A percentile compares a stretch with the other conserved stretches of the same genome.
Evolutionary conservation across 2,797 vertebrate species (phyloP).

Genomic region (Botia kubotai): DNA sequence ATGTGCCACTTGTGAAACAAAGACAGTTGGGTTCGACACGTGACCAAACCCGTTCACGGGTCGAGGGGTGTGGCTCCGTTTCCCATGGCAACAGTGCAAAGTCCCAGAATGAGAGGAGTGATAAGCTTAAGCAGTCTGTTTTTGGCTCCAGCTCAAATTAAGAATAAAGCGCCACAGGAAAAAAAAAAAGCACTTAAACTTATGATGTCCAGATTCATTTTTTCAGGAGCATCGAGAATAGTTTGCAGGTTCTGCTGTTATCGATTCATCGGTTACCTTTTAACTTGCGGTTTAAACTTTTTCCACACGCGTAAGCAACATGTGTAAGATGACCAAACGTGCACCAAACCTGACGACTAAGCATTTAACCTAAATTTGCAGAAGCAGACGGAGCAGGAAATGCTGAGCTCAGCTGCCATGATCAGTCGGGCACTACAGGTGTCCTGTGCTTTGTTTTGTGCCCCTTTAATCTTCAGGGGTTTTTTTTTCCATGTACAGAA

Average conservation of each 20-base stretch:
- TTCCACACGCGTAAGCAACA: conserved; percentile 10
- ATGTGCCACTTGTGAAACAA: conserved; percentile 34
- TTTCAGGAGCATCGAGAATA: neutral
- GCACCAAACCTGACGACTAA: conserved; percentile 11
- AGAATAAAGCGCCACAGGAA: neutral
- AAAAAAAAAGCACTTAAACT: no score
- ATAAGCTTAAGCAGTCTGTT: neutral
- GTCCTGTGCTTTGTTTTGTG: conserved; percentile 16
- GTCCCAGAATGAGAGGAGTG: conserved; percentile 9
- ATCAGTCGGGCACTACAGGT: conserved; percentile 8
- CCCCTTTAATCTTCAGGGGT: conserved; percentile 13
- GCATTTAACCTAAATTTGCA: neutral
- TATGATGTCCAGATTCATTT: neutral
- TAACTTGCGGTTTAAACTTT: neutral
- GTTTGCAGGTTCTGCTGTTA: neutral
- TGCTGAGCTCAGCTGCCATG: conserved; percentile 2
- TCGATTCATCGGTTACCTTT: no score
- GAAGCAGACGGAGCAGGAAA: neutral
- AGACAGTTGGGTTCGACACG: conserved; percentile 31
- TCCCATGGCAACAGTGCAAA: conserved; percentile 47
- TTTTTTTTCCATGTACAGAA: neutral
- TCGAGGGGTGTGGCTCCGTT: conserved; percentile 52
- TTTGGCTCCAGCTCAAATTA: conserved; percentile 38
- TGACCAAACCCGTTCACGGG: conserved; percentile 47
- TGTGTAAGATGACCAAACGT: conserved; percentile 9